These are phyloP conservation scores for Gallinago undulata DNA, from an alignment of 2,113 vertebrate genomes.

Conservation along the genomic window DNA sequence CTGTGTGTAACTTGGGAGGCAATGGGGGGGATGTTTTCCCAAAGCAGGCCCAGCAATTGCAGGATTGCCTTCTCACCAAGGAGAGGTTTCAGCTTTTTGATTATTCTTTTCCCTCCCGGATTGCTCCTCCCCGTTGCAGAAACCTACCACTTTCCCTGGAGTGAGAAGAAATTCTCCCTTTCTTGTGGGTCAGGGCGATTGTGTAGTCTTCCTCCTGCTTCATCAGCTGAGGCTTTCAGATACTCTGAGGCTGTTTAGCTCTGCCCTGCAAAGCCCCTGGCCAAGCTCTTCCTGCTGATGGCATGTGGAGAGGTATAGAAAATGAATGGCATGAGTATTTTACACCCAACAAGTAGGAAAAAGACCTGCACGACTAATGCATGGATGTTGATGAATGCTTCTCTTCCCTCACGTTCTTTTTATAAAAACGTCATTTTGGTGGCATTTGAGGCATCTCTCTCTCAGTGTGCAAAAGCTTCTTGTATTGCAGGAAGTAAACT, in stretches of 20 bases:
- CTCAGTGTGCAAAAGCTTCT: not conserved
- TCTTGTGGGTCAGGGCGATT: not conserved
- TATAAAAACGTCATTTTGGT: not conserved
- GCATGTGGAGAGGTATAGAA: not conserved
- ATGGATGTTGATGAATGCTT: not conserved
- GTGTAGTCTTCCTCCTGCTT: not conserved
- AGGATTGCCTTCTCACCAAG: not conserved
- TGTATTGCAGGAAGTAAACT: not conserved
- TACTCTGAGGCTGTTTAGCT: slow-evolving; percentile 15
- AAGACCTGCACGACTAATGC: not conserved
- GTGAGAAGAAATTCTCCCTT: not conserved
- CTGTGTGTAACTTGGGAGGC: not conserved
- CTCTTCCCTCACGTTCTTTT: not conserved
- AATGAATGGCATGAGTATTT: not conserved
- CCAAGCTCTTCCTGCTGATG: not conserved
- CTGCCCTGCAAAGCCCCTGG: not conserved
- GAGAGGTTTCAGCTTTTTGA: not conserved
- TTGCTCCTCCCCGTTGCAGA: not conserved
- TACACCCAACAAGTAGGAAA: not conserved
- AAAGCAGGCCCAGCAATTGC: not conserved
- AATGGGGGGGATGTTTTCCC: not conserved
- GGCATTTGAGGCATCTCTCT: not conserved
- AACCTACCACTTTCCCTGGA: not conserved
- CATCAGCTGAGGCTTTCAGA: slow-evolving; percentile 12
- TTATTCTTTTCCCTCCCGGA: not conserved